These are phyloP conservation scores for Uria lomvia DNA, from an alignment of 2,113 vertebrate genomes.

Conservation along the genomic window DNA sequence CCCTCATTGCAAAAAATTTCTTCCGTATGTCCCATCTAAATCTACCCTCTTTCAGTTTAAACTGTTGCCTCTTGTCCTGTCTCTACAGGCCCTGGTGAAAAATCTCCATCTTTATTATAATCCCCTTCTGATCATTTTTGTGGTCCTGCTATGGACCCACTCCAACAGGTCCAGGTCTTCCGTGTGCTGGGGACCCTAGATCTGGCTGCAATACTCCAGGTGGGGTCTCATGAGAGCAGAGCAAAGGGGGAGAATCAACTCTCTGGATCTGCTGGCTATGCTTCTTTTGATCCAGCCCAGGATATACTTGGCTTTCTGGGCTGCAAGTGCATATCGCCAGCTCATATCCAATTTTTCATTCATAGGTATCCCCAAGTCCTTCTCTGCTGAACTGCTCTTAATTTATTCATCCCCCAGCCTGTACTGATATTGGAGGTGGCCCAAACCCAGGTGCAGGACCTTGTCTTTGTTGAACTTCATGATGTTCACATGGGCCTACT, in stretches of 20 bases:
- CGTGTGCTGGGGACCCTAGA: background rate
- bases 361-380: background rate
- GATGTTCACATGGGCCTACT: accelerated
- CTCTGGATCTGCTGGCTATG: accelerated
- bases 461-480: background rate
- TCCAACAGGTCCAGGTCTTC: background rate
- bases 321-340: accelerated
- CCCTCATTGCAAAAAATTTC: background rate
- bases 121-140: background rate
- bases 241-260: background rate
- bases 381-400: background rate
- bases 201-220: background rate
- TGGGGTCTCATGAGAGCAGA: background rate
- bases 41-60: background rate
- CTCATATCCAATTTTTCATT: background rate
- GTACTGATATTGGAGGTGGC: background rate
- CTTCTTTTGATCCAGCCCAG: background rate
- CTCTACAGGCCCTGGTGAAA: background rate
- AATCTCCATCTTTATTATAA: background rate
- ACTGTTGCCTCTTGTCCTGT: background rate
- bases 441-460: too few species aligned
- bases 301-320: background rate
- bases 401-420: background rate
- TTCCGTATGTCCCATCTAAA: background rate
- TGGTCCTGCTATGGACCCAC: background rate